These are phyloP conservation scores for Papilio aristodemus DNA, from an alignment of 1,140 invertebrate species.

Conservation along the genomic window DNA sequence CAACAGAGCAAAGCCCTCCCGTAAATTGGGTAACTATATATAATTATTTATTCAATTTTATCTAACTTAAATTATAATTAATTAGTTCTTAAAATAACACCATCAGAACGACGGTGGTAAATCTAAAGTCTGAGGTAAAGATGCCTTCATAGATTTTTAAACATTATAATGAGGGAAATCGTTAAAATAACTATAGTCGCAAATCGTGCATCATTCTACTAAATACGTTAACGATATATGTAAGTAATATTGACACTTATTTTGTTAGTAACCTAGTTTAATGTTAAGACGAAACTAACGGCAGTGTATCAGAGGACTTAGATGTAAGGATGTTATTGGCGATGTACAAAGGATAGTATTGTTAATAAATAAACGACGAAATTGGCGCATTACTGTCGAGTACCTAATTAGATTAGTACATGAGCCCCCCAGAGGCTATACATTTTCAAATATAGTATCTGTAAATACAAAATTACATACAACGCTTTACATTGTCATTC, in stretches of 20 bases:
- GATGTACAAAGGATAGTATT: slow-evolving; percentile 79
- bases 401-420: slow-evolving; percentile 79
- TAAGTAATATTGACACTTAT: slow-evolving; percentile 79
- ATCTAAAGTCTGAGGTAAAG: slow-evolving; percentile 80
- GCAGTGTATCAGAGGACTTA: slow-evolving; percentile 71
- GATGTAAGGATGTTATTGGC: slow-evolving; percentile 76
- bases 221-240: slow-evolving; percentile 68
- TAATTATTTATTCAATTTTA: slow-evolving; percentile 72
- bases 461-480: slow-evolving; percentile 63
- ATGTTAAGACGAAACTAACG: slow-evolving; percentile 70
- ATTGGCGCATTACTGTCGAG: slow-evolving; percentile 81
- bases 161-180: slow-evolving; percentile 67
- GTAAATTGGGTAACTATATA: slow-evolving; percentile 65
- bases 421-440: slow-evolving; percentile 74
- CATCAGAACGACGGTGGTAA: slow-evolving; percentile 75
- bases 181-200: slow-evolving; percentile 68
- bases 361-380: slow-evolving; percentile 72
- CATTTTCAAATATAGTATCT: slow-evolving; percentile 53
- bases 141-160: slow-evolving; percentile 81
- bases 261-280: slow-evolving; percentile 75
- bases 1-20: slow-evolving; percentile 37
- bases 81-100: slow-evolving; percentile 70
- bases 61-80: slow-evolving; percentile 73
- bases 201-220: slow-evolving; percentile 74
- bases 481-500: slow-evolving; percentile 62